phyloP scores from a whole-genome alignment of 2,113 vertebrate species.

The Engraulis encrasicolus region DNA sequence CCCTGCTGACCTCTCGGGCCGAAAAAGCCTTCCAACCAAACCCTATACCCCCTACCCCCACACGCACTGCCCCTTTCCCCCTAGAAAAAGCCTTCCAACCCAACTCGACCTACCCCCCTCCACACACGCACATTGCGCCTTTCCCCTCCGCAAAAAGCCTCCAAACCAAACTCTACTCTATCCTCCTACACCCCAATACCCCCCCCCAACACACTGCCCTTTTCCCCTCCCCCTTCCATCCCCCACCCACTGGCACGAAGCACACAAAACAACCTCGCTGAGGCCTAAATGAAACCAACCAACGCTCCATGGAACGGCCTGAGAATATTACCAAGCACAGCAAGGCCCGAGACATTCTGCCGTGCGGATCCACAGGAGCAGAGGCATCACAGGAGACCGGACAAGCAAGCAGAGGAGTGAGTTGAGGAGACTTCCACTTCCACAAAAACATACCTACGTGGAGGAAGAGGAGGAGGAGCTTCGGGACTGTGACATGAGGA shows the following conservation, averaged over 20 bases:
- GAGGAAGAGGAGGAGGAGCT: no score
- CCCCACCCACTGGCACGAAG: conserved; percentile 36
- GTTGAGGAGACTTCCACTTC: neutral
- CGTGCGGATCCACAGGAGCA: no score
- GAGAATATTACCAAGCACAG: conserved; percentile 29
- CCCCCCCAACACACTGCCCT: no score
- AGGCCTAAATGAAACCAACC: conserved; percentile 40
- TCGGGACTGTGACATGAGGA: neutral
- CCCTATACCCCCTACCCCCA: conserved; percentile 16
- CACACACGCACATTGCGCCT: no score
- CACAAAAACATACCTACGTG: neutral
- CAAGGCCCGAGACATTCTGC: conserved; percentile 16
- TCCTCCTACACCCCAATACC: no score
- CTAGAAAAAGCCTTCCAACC: no score
- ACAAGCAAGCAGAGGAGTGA: neutral
- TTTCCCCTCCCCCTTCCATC: no score
- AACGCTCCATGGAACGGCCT: conserved; percentile 35
- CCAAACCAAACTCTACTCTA: no score
- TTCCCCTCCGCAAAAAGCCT: no score
- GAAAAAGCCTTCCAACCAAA: conserved; percentile 31
- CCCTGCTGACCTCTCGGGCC: conserved; percentile 81
- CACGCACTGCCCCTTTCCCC: no score
- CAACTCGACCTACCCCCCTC: no score
- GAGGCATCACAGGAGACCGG: no score
- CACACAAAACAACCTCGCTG: conserved; percentile 46